phyloP scores from a whole-genome alignment of 2,888 invertebrate species.

The Mystacides longicornis region DNA sequence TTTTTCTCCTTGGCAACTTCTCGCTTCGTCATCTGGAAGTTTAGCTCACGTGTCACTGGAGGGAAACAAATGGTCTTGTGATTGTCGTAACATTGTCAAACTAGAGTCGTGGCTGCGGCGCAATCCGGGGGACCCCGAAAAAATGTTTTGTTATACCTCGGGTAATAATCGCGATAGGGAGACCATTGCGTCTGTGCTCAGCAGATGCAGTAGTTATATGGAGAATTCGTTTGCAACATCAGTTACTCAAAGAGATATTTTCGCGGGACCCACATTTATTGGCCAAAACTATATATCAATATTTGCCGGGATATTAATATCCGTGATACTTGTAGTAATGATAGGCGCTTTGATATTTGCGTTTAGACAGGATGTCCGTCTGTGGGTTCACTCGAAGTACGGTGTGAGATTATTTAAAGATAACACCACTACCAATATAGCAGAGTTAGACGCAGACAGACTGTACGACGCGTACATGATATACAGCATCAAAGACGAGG shows the following conservation, averaged over 20 bases:
- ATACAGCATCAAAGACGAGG: constrained; percentile 76
- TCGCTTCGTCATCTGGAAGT: constrained; percentile 54
- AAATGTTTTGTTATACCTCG: constrained; percentile 60
- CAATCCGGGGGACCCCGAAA: constrained; percentile 59
- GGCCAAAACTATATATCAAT: constrained; percentile 69
- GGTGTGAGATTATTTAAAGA: constrained; percentile 71
- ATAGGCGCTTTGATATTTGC: constrained; percentile 65
- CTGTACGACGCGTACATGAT: constrained; percentile 83
- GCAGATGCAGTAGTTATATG: constrained; percentile 57
- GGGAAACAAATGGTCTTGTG: constrained; percentile 78
- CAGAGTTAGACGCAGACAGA: constrained; percentile 61
- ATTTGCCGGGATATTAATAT: constrained; percentile 62
- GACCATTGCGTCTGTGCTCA: constrained; percentile 47
- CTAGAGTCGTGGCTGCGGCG: constrained; percentile 61
- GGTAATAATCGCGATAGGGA: constrained; percentile 47
- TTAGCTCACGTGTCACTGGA: constrained; percentile 63
- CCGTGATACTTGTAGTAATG: constrained; percentile 61
- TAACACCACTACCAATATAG: constrained; percentile 59
- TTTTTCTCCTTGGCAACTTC: constrained; percentile 64
- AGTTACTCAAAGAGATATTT: constrained; percentile 43
- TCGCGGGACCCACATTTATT: constrained; percentile 55
- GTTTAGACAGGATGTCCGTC: constrained; percentile 67
- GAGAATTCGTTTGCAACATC: constrained; percentile 50
- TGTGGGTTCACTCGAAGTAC: constrained; percentile 74
- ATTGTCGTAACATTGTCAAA: constrained; percentile 64